Evolutionary conservation across 2,113 vertebrate species (phyloP), one percentile per base, ranked within the genome.

Genomic region (Recurvirostra avosetta): DNA sequence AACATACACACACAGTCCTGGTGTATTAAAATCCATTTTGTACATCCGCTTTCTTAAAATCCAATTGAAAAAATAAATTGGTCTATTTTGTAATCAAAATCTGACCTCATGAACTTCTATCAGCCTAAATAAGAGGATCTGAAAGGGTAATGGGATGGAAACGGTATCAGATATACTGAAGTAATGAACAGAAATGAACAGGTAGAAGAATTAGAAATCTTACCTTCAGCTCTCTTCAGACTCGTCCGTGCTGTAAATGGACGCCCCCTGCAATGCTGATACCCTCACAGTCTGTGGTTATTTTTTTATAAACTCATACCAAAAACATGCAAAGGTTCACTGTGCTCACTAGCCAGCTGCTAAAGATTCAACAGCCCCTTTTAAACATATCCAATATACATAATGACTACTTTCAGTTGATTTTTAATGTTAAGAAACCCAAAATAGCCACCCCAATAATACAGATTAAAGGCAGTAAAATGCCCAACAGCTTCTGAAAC

Each of bases 231-330:
- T 98, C 97, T 99, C 99, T 99, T 99, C 99, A 99, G 99, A 98
- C 98, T 98, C 97, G 98, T 98, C 98, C 98, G 99, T 99, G 99
- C 99, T 99, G 99, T 99, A 99, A 99, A 99, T 98, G 99, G 99
- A 99, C 99, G 98, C 98, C 99, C 99, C 99, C 98, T 99, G 98
- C 98, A 98, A 98, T 97, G 98, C 98, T 99, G 98, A 98, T 95
- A 98, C 98, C 98, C 99, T 99, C 98, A 98, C 97, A 99, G 98
- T 99, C 98, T 98, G 98, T 98, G 97, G 98, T 99, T 99, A 99
- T 96, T 96, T 90, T 96, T 98, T 96, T 97, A 98, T 97, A 98
- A 98, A 98, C 98, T 98, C 95, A 98, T 98, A 97, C 92, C 98
- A 99, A 99, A 98, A 99, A 98, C 98, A 98, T 98, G 99, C 99